Evolutionary conservation across 2,113 vertebrate species (phyloP), one percentile per base, ranked within the genome.

Genomic region (Dolichotis patagonum): DNA sequence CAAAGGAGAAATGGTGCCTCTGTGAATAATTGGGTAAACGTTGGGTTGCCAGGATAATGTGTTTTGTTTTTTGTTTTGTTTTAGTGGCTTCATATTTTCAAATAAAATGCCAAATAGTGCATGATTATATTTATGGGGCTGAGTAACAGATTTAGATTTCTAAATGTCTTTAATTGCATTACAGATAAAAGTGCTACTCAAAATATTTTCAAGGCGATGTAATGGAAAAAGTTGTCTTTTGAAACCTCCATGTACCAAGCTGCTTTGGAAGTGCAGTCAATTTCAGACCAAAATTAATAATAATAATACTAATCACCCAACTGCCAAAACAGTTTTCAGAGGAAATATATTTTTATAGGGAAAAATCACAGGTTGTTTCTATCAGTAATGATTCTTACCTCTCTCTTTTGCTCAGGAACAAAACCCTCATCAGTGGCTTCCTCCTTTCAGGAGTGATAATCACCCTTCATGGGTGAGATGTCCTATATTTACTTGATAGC

Each of bases 381-480:
- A 96, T 97, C 98, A 90, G 95, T 97, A 98, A 97, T 97, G 96
- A 98, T 97, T 96, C 96, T 97, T 96, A 88, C 98, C 97, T 97
- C 97, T 97, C 98, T 97, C 94, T 98, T 98, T 98, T 98, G 96
- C 97, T 98, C 93, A 93, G 46, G 93, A 98, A 96, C 97, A 97
- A 97, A 97, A 98, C 98, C 98, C 98, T 98, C 98, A 98, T 98
- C 98, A 98, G 98, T 97, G 82, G 97, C 97, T 98, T 98, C 98
- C 97, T 97, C 96, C 97, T 96, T 98, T 98, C 95, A 96, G 97
- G 96, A 98, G 95, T 95, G 92, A 98, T 98, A 98, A 99, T 98
- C 98, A 98, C 98, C 98, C 98, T 98, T 98, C 98, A 98, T 98
- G 98, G 98, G 98, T 98, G 98, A 98, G 98, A 97, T 97, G 98